These are phyloP conservation scores for Thymelicus sylvestris DNA, from an alignment of 2,888 invertebrate genomes.

Conservation along the genomic window DNA sequence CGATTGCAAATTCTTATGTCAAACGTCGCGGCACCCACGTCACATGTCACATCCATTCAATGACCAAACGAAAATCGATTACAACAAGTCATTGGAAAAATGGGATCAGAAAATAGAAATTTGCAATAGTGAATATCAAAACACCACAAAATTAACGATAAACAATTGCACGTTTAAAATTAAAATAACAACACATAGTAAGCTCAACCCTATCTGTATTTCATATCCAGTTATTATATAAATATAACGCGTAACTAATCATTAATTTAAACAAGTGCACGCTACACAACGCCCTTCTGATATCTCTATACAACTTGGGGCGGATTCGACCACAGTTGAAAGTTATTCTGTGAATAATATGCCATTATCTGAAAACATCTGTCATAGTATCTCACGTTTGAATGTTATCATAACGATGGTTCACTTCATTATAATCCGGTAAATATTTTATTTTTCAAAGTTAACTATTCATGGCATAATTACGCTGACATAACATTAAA, in stretches of 20 bases:
- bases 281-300: neutral
- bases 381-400: too few relatives aligned
- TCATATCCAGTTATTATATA: conserved; percentile 16
- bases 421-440: too few relatives aligned
- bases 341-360: too few relatives aligned
- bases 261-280: conserved; percentile 42
- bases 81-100: conserved; percentile 51
- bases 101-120: conserved; percentile 49
- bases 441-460: too few relatives aligned
- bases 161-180: conserved; percentile 62
- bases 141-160: conserved; percentile 50
- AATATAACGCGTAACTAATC: conserved; percentile 43
- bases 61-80: conserved; percentile 7
- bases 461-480: too few relatives aligned
- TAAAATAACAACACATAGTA: conserved; percentile 64
- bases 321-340: too few relatives aligned
- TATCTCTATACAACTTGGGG: neutral
- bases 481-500: too few relatives aligned
- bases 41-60: conserved; percentile 6
- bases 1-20: conserved; percentile 53
- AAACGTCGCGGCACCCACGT: conserved; percentile 46
- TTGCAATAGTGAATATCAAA: conserved; percentile 50
- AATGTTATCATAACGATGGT: too few relatives aligned
- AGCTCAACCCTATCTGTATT: conserved; percentile 61
- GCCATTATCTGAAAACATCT: too few relatives aligned